Conservation (phyloP, 2,888 invertebrate genomes). For the Creontiades dilutus region DNA sequence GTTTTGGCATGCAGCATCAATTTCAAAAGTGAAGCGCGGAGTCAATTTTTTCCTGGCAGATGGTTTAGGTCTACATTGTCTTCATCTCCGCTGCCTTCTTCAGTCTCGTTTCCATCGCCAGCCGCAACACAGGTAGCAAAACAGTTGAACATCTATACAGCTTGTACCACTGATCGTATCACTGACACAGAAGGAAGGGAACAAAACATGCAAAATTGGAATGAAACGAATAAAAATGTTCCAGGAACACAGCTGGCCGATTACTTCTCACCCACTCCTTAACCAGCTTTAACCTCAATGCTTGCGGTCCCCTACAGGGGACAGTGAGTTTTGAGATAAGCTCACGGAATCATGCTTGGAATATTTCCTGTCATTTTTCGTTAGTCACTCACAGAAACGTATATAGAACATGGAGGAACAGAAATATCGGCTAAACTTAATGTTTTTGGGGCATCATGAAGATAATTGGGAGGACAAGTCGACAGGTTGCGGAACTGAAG, state of each 20-base stretch:
- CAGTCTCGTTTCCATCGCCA: too few species aligned
- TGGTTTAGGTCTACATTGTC: not conserved
- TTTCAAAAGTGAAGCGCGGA: too few species aligned
- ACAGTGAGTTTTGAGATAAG: too few species aligned
- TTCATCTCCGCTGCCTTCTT: not conserved
- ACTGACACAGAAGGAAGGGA: constrained; percentile 26
- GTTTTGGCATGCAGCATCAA: too few species aligned
- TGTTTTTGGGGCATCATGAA: constrained; percentile 33
- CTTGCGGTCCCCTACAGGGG: too few species aligned
- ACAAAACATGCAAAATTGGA: not conserved
- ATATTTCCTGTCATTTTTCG: too few species aligned
- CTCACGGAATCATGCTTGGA: too few species aligned
- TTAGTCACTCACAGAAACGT: too few species aligned
- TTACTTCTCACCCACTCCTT: too few species aligned
- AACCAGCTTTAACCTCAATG: too few species aligned
- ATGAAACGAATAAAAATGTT: constrained; percentile 27
- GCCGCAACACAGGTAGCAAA: too few species aligned
- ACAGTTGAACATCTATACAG: too few species aligned
- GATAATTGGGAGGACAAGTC: constrained; percentile 34
- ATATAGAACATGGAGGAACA: constrained; percentile 13
- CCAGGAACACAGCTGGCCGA: not conserved
- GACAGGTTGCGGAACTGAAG: constrained; percentile 18
- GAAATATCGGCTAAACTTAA: constrained; percentile 39
- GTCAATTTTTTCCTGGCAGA: not conserved
- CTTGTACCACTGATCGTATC: not conserved